Base-by-base conservation (phyloP, 2,797 vertebrate species). In the Anabas testudineus region DNA sequence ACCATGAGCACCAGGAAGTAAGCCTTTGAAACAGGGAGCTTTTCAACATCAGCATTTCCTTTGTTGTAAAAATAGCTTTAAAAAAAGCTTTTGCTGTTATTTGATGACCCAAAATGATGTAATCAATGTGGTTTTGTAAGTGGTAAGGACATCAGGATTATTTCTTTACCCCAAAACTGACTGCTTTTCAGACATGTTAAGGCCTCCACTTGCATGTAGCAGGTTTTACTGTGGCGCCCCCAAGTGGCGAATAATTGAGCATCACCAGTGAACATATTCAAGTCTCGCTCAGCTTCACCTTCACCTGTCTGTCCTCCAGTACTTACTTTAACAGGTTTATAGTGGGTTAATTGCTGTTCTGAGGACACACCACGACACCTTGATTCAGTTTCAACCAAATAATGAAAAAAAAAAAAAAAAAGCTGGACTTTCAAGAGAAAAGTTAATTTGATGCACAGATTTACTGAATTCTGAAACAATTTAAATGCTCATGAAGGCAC, bases 1-100 rank as follows among this genome's bases (percentile, higher is more conserved):
- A 36, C 75, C 78, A 76, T 89, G 85, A 85, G 78, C 63, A 81
- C 62, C 76, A 83, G 84, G 81, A 86, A 81, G 77, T 71, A 41
- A 64, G 52, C n/a, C 4, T 5, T 39, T 39, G 37, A 39, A 37
- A 39, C 37, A 39, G 37, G 15, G 37, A 39, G 39, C 37, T 39
- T 15, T 39, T 39, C 13, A 39, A 15, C 37, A 14, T 39, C 37
- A 39, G 10, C 39, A 15, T 39, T 15, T 39, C 48, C 81, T 87
- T 83, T 83, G 82, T 75, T 82, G 78, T 78, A 81, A 86, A 89
- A 85, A 76, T 67, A 74, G 34, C 30, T 53, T 55, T n/a, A n/a
- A 61, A 66, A 72, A 61, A 55, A 46, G 24, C 61, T 56, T 64
- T 52, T 79, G 54, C 32, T 83, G 76, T 78, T 34, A 61, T 73